Base-by-base conservation (phyloP, 2,888 invertebrate genomes). In the Cylloceria caligata region DNA sequence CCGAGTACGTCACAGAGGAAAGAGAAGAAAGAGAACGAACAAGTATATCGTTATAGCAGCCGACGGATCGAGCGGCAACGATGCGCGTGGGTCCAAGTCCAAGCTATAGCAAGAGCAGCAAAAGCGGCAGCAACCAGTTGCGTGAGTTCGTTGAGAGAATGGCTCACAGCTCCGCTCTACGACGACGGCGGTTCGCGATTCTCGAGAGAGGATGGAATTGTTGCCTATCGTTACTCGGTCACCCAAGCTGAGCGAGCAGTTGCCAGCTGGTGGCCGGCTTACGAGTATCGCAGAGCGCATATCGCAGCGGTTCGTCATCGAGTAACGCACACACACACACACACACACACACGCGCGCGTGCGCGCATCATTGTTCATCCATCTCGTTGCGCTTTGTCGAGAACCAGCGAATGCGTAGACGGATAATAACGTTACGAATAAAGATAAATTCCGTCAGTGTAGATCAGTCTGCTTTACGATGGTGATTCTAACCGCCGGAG, bases 191-290 rank as follows among this genome's bases (percentile, higher is more conserved):
- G n/a, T 27, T 52, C 73, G 36, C 45, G 34, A 27, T 39, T 52
- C 65, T 60, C 68, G 78, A 77, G 84, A 72, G 78, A 79, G 69
- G 76, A 83, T 81, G 72, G 75, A 67, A 36, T 42, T 78, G 45
- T 49, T 55, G 57, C 71, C 69, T 67, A 36, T 73, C 68, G 52
- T 64, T 45, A 34, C 72, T 73, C 57, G 60, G 67, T 68, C 64
- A 62, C 71, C 69, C 57, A 52, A 60, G 57, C 72, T 65, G 77
- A 74, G 85, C 76, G 57, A 80, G 75, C 90, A 91, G 91, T 91
- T 86, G 89, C 88, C 91, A 90, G 90, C 87, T 89, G 88, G 88
- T 88, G 83, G 88, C 85, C 87, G 89, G 86, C 83, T 84, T 77
- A 83, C 85, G 87, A 81, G 88, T 87, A 81, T 88, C 87, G 81